phyloP scores from a whole-genome alignment of 1,140 invertebrate species.

The Palaemon carinicauda region DNA sequence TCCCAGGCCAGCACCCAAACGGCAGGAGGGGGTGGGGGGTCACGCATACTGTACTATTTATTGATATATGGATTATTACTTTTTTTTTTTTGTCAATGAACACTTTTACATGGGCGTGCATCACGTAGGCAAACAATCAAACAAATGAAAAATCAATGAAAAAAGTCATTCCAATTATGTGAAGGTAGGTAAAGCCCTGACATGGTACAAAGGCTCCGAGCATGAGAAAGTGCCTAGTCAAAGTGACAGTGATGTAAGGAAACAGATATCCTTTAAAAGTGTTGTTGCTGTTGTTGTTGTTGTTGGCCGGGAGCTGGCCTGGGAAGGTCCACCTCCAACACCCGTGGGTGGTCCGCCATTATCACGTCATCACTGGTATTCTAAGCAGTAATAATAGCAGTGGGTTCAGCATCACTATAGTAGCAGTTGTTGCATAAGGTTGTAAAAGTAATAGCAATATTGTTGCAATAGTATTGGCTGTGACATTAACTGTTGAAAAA shows the following conservation, averaged over 20 bases:
- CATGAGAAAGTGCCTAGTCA: conserved; percentile 29
- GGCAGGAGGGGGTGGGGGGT: neutral
- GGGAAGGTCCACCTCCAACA: conserved; percentile 28
- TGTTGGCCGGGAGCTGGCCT: conserved; percentile 16
- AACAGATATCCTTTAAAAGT: neutral
- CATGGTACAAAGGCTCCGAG: conserved; percentile 20
- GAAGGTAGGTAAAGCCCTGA: conserved; percentile 39
- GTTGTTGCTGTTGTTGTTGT: neutral
- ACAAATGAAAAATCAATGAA: conserved; percentile 23
- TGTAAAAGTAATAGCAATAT: neutral
- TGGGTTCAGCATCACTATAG: too few species aligned
- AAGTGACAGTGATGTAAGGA: conserved; percentile 43
- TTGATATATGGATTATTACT: too few species aligned
- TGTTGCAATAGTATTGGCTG: too few species aligned
- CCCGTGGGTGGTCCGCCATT: conserved; percentile 24
- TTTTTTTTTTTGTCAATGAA: neutral
- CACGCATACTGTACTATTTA: too few species aligned
- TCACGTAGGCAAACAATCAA: conserved; percentile 46
- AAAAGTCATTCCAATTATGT: neutral
- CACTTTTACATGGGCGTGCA: conserved; percentile 23
- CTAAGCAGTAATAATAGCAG: too few species aligned
- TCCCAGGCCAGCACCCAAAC: conserved; percentile 10
- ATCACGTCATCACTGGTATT: too few species aligned
- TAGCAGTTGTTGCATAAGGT: too few species aligned
- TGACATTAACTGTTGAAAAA: too few species aligned